These are phyloP conservation scores for Nylanderia fulva DNA, from an alignment of 1,140 invertebrate genomes.

Conservation along the genomic window DNA sequence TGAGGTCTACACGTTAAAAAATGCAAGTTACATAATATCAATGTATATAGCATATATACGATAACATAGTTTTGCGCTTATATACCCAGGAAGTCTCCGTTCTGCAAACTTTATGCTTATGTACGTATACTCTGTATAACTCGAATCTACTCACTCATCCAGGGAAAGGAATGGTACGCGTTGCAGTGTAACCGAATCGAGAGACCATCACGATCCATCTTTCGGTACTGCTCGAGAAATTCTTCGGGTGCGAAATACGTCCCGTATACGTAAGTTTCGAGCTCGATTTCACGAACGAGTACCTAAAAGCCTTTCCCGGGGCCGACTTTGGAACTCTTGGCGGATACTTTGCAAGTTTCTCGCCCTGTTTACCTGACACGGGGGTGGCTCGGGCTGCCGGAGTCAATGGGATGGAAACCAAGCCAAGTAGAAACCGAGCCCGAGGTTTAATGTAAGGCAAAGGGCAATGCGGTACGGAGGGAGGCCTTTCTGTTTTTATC, in stretches of 20 bases:
- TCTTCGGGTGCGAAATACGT: constrained; percentile 66
- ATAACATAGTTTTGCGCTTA: not conserved
- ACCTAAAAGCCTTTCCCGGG: constrained; percentile 70
- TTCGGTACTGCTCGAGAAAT: constrained; percentile 49
- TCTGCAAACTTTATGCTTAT: not conserved
- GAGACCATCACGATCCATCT: constrained; percentile 67
- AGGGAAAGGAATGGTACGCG: constrained; percentile 11
- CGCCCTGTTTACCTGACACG: constrained; percentile 81
- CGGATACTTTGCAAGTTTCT: constrained; percentile 82
- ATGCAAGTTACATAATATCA: not conserved
- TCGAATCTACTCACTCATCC: constrained; percentile 33
- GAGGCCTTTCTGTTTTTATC: constrained; percentile 66
- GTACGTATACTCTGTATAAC: not conserved
- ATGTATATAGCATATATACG: no score
- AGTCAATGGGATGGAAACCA: constrained; percentile 82
- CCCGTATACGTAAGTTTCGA: constrained; percentile 54
- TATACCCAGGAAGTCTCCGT: not conserved
- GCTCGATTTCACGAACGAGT: constrained; percentile 74
- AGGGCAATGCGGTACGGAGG: constrained; percentile 50
- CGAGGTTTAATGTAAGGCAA: constrained; percentile 64
- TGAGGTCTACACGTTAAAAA: not conserved
- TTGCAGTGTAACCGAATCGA: constrained; percentile 57
- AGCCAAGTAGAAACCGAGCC: constrained; percentile 75
- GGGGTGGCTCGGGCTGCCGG: constrained; percentile 66
- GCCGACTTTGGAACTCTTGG: constrained; percentile 71